phyloP scores from a whole-genome alignment of 2,113 vertebrate species.

The Semicossyphus pulcher region DNA sequence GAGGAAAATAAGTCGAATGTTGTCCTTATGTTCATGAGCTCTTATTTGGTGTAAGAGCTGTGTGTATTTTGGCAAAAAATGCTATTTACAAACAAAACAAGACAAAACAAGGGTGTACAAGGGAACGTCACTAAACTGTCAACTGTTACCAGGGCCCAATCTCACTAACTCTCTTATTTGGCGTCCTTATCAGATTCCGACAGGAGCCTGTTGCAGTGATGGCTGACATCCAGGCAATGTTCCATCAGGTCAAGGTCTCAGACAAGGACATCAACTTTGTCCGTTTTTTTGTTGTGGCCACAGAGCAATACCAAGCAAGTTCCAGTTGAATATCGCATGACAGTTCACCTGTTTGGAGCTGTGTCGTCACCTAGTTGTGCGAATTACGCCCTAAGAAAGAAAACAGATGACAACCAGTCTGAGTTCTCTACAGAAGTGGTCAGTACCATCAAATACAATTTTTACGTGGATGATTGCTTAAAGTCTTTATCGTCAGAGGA shows the following conservation, averaged over 20 bases:
- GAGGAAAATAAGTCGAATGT: too few relatives aligned
- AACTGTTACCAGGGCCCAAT: not conserved
- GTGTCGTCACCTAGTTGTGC: not conserved
- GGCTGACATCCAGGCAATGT: too few relatives aligned
- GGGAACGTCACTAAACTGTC: too few relatives aligned
- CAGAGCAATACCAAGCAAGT: not conserved
- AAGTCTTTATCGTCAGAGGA: not conserved
- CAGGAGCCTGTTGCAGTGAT: not conserved
- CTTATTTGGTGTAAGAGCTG: too few relatives aligned
- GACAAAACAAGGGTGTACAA: not conserved
- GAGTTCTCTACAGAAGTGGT: not conserved
- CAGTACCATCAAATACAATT: not conserved
- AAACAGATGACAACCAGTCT: not conserved
- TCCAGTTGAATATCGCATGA: not conserved
- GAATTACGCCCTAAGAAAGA: not conserved
- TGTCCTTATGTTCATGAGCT: too few relatives aligned
- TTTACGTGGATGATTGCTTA: constrained; percentile 13
- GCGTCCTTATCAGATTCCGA: not conserved
- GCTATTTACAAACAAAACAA: too few relatives aligned
- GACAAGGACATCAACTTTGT: too few relatives aligned
- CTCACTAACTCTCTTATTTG: not conserved
- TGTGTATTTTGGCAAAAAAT: too few relatives aligned
- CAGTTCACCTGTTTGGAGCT: not conserved
- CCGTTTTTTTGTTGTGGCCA: not conserved
- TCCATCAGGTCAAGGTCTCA: too few relatives aligned